Evolutionary conservation across 1,140 invertebrate species (phyloP).

Genomic region (Bombus polaris): DNA sequence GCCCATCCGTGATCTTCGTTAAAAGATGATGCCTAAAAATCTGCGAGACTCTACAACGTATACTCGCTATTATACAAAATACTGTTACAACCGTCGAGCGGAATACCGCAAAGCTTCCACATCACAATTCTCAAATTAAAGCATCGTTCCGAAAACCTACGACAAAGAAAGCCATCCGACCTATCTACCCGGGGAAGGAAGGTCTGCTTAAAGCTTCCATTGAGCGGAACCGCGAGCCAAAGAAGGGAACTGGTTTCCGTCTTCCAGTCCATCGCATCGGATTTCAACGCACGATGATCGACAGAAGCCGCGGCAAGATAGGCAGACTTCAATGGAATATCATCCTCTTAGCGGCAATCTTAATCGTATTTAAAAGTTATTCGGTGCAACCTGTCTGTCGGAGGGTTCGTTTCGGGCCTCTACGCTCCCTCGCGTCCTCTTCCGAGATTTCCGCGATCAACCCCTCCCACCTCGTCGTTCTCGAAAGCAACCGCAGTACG

Average conservation of each 20-base stretch:
- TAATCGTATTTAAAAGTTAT: slow-evolving; percentile 72
- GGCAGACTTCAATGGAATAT: background rate
- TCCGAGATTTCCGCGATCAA: slow-evolving; percentile 47
- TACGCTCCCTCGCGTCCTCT: background rate
- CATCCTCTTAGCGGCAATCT: slow-evolving; percentile 68
- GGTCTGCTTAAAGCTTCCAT: background rate
- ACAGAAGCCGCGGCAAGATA: background rate
- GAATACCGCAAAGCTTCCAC: background rate
- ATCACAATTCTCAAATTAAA: slow-evolving; percentile 1
- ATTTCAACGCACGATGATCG: background rate
- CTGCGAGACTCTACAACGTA: too few relatives aligned
- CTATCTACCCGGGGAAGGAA: background rate
- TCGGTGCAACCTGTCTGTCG: slow-evolving; percentile 11
- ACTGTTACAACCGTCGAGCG: background rate
- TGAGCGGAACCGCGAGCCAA: background rate
- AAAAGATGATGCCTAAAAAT: background rate
- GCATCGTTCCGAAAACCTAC: background rate
- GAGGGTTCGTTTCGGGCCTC: background rate
- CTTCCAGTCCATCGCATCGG: slow-evolving; percentile 14
- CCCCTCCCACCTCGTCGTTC: slow-evolving; percentile 48
- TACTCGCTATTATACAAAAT: background rate
- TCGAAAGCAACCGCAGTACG: slow-evolving; percentile 39
- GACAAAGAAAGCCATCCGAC: background rate
- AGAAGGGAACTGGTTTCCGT: background rate
- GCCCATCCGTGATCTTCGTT: background rate